These are phyloP conservation scores for Alectoris magna DNA, from an alignment of 2,797 vertebrate species.

Conservation along the genomic window DNA sequence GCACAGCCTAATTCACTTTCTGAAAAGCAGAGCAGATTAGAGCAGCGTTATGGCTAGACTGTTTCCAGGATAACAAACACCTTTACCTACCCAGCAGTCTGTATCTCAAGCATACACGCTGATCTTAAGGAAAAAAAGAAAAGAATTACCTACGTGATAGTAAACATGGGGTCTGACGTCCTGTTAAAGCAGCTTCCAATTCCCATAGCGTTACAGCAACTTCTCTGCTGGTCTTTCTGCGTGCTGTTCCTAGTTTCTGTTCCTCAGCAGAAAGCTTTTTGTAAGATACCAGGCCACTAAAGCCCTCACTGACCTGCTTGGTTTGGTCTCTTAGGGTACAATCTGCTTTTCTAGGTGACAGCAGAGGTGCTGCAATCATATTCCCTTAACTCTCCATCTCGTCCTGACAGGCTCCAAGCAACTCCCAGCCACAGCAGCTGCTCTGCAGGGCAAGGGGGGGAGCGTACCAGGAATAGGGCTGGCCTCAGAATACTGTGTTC, in stretches of 20 bases:
- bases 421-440: constrained; percentile 26
- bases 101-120: neutral
- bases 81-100: neutral
- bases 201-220: constrained; percentile 78
- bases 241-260: neutral
- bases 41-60: neutral
- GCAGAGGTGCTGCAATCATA: neutral
- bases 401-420: neutral
- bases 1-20: neutral
- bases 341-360: neutral
- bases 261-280: neutral
- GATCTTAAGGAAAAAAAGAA: neutral
- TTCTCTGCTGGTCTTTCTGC: neutral
- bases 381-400: neutral
- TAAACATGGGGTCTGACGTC: constrained; percentile 88
- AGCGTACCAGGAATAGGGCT: neutral
- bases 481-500: constrained; percentile 19
- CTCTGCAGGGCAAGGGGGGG: constrained; percentile 21
- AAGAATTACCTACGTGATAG: constrained; percentile 83
- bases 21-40: neutral
- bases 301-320: neutral
- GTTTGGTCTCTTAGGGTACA: neutral
- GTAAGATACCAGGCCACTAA: neutral
- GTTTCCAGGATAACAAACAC: neutral
- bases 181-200: constrained; percentile 91